These are phyloP conservation scores for Stenotaenia linearis DNA, from an alignment of 2,888 invertebrate genomes.

Conservation along the genomic window DNA sequence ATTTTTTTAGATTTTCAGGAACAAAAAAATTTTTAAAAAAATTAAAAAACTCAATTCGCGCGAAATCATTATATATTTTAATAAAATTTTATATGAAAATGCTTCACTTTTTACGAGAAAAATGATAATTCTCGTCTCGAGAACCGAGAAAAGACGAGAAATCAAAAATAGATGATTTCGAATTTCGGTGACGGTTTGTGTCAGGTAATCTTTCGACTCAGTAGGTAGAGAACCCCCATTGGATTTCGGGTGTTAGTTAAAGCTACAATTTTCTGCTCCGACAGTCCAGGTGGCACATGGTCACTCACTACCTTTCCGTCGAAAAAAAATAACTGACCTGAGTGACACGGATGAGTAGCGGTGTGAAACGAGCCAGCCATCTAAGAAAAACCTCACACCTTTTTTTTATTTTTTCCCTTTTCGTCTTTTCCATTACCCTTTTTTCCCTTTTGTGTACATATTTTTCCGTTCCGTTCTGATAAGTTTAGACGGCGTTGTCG, in stretches of 20 bases:
- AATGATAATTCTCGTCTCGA: no score
- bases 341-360: background rate
- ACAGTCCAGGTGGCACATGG: constrained; percentile 29
- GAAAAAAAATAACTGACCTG: constrained; percentile 24
- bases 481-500: background rate
- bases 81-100: no score
- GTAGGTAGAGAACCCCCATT: background rate
- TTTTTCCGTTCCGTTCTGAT: background rate
- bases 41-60: no score
- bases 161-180: no score
- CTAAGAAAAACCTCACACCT: background rate
- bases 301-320: background rate
- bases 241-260: background rate
- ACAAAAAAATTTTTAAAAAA: no score
- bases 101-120: no score
- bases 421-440: background rate
- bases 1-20: no score
- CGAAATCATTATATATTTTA: no score
- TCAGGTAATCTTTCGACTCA: background rate
- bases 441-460: background rate
- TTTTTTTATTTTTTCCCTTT: background rate
- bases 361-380: background rate
- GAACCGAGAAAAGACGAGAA: no score
- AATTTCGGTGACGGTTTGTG: no score
- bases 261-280: constrained; percentile 24